A percentile compares a stretch with the other conserved stretches of the same genome.
Evolutionary conservation across 2,888 invertebrate genomes (phyloP).

Genomic region (Diadegma fenestrale): DNA sequence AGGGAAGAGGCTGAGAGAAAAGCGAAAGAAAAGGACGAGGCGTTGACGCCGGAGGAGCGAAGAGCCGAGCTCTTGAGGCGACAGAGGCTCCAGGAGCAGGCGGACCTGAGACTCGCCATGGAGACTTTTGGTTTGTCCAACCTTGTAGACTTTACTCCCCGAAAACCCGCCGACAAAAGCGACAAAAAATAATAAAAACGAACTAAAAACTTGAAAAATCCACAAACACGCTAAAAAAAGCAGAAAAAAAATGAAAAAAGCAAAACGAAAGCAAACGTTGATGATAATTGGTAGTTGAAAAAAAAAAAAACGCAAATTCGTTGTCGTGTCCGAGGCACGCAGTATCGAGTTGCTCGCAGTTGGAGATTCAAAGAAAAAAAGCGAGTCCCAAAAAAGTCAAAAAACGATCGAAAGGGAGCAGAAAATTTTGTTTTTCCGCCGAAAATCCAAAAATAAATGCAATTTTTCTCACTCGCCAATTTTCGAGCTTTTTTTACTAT

Average conservation of each 20-base stretch:
- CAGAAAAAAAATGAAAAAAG: constrained; percentile 6
- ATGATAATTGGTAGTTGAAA: no score
- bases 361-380: not conserved
- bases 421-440: not conserved
- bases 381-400: not conserved
- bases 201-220: not conserved
- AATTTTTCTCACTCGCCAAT: not conserved
- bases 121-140: constrained; percentile 92
- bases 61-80: constrained; percentile 91
- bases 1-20: constrained; percentile 88
- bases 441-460: not conserved
- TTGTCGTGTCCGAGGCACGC: not conserved
- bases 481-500: not conserved
- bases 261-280: not conserved
- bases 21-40: constrained; percentile 88
- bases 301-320: not conserved
- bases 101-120: constrained; percentile 94
- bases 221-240: not conserved
- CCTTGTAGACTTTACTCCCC: constrained; percentile 84
- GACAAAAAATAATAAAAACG: constrained; percentile 81
- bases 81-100: constrained; percentile 94
- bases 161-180: constrained; percentile 80
- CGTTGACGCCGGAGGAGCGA: constrained; percentile 92
- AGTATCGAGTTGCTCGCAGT: not conserved
- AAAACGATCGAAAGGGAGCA: not conserved